phyloP scores from a whole-genome alignment of 2,888 invertebrate genomes.

The Diploptera punctata region DNA sequence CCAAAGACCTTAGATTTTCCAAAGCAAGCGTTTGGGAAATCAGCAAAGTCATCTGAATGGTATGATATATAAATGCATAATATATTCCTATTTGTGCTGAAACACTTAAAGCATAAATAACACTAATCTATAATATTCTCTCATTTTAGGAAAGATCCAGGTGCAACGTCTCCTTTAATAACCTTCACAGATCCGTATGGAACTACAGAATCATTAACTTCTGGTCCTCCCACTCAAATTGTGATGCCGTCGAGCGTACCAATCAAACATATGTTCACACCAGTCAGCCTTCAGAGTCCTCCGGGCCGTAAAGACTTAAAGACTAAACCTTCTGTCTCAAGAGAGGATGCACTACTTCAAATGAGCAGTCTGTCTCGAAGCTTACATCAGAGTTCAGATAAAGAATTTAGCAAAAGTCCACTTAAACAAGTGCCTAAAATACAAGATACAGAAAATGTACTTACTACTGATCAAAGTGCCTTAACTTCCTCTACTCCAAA shows the following conservation, averaged over 20 bases:
- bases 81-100: no score
- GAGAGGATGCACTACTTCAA: background rate
- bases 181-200: conserved; percentile 1
- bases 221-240: conserved; percentile 15
- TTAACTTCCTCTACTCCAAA: background rate
- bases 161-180: background rate
- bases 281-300: background rate
- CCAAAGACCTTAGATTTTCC: background rate
- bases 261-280: conserved; percentile 27
- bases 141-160: background rate
- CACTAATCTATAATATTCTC: background rate
- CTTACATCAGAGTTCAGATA: background rate
- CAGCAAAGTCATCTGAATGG: conserved; percentile 6
- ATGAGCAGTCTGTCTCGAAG: conserved; percentile 30
- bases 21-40: background rate
- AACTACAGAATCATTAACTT: background rate
- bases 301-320: background rate
- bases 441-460: background rate
- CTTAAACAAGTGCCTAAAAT: background rate
- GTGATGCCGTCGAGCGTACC: conserved; percentile 32
- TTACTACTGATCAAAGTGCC: background rate
- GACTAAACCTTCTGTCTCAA: background rate
- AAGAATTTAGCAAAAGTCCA: background rate
- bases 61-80: no score
- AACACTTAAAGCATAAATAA: background rate